Evolutionary conservation across 2,888 invertebrate genomes (phyloP).

Genomic region (Melinaea menophilus): DNA sequence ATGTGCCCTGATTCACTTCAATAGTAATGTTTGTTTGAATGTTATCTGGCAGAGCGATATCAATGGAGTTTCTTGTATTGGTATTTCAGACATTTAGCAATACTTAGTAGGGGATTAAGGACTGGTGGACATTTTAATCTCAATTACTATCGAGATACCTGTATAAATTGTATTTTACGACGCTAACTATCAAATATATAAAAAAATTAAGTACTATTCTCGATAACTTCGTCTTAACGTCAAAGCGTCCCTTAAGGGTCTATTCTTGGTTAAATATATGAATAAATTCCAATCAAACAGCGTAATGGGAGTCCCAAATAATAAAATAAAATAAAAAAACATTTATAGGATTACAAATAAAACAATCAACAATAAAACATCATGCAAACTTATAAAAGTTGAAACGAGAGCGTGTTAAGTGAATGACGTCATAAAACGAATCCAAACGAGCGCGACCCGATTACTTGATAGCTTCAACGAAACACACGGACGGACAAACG

Average conservation of each 20-base stretch:
- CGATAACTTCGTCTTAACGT: too few relatives aligned
- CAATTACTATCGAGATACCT: too few relatives aligned
- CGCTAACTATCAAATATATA: too few relatives aligned
- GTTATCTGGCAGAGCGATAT: conserved; percentile 21
- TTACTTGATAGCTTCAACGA: conserved; percentile 38
- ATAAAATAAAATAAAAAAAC: neutral
- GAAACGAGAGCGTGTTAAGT: conserved; percentile 39
- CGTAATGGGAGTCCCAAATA: neutral
- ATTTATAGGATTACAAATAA: neutral
- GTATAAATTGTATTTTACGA: too few relatives aligned
- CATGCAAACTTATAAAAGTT: conserved; percentile 25
- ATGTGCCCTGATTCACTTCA: conserved; percentile 40
- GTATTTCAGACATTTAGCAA: conserved; percentile 1
- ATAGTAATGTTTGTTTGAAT: conserved; percentile 32
- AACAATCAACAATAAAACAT: conserved; percentile 3
- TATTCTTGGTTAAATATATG: too few relatives aligned
- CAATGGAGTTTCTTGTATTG: conserved; percentile 11
- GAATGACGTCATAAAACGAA: conserved; percentile 38
- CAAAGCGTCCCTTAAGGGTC: too few relatives aligned
- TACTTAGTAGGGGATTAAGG: neutral
- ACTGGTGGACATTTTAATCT: too few relatives aligned
- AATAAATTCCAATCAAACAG: too few relatives aligned
- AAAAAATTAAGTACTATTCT: too few relatives aligned
- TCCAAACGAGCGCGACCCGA: conserved; percentile 46
- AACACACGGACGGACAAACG: conserved; percentile 25